Evolutionary conservation across 2,888 invertebrate species (phyloP), one percentile per base, ranked within the genome.

Genomic region (Yponomeuta sedellus): DNA sequence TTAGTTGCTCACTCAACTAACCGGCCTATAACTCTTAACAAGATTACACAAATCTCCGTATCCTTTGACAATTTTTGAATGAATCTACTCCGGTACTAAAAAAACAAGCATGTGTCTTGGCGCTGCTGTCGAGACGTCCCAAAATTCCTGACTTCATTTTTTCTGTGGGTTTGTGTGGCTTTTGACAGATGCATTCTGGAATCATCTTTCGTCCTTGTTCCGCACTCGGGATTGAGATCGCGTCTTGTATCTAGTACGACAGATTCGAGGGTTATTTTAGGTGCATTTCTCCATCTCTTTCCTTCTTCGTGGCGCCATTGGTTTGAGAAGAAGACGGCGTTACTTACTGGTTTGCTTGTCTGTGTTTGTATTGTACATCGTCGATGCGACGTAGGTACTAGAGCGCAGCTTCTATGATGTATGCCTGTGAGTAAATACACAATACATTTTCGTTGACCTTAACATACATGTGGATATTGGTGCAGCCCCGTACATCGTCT

Each of bases 121-220:
- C 61, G 64, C 52, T 34, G 79, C 75, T 81, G 80, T 77, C 71
- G 81, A 87, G 85, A 80, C 88, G 81, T 88, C 87, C 90, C 88
- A 78, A 88, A 90, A 90, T 89, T 90, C 89, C 89, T 78, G 81
- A 83, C 81, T 81, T 81, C 78, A 76, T 88, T 91, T 90, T 86
- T 68, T 68, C 28, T 40, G 11, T 57, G 61, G 39, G 40, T 64
- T 88, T 88, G 81, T 86, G 75, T 81, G 76, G 79, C 84, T 28
- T 66, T 86, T 88, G 87, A 89, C 89, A 88, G 90, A 91, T 91
- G 89, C 91, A 87, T 85, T 89, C 84, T 86, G 87, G 84, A 77
- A 86, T 84, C 86, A 88, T 88, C 88, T 88, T 88, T 83, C 86
- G 71, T 90, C 90, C 88, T 84, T 88, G 84, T 90, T 88, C 72